Evolutionary conservation across 2,888 invertebrate genomes (phyloP).

Genomic region (Meiosimyza decipiens): DNA sequence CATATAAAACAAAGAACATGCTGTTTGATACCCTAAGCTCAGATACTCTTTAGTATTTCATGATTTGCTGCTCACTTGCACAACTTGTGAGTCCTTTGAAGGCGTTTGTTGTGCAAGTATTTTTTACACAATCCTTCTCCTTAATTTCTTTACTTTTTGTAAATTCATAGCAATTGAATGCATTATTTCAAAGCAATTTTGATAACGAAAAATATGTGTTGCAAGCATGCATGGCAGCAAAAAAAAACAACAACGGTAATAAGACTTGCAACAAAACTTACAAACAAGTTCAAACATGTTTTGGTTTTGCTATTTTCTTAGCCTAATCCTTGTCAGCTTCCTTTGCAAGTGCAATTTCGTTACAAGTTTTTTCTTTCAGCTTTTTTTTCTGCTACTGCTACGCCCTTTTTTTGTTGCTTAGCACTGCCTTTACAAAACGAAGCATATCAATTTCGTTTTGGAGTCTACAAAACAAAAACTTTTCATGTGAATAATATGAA

Average conservation of each 20-base stretch:
- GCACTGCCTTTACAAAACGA: conserved; percentile 17
- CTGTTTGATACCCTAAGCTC: neutral
- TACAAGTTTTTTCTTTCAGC: conserved; percentile 22
- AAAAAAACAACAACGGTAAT: neutral
- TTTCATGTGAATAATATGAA: conserved; percentile 41
- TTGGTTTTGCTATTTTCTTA: conserved; percentile 3
- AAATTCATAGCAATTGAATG: conserved; percentile 31
- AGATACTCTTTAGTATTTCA: neutral
- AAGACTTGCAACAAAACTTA: neutral
- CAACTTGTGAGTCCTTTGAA: conserved; percentile 6
- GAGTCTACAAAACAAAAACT: conserved; percentile 16
- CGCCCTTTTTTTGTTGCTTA: conserved; percentile 3
- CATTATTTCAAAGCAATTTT: conserved; percentile 41
- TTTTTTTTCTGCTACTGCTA: conserved; percentile 15
- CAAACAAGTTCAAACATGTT: conserved; percentile 4
- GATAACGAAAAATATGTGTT: conserved; percentile 38
- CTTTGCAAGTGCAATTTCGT: conserved; percentile 31
- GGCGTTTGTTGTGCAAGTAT: conserved; percentile 11
- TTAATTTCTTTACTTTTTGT: neutral
- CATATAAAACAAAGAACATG: too few species aligned
- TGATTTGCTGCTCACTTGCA: conserved; percentile 1
- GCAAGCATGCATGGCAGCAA: conserved; percentile 28
- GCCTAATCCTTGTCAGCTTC: conserved; percentile 17
- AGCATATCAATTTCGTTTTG: conserved; percentile 33
- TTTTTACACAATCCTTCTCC: too few species aligned